These are phyloP conservation scores for Phengaris alcon DNA, from an alignment of 2,888 invertebrate genomes.

Conservation along the genomic window DNA sequence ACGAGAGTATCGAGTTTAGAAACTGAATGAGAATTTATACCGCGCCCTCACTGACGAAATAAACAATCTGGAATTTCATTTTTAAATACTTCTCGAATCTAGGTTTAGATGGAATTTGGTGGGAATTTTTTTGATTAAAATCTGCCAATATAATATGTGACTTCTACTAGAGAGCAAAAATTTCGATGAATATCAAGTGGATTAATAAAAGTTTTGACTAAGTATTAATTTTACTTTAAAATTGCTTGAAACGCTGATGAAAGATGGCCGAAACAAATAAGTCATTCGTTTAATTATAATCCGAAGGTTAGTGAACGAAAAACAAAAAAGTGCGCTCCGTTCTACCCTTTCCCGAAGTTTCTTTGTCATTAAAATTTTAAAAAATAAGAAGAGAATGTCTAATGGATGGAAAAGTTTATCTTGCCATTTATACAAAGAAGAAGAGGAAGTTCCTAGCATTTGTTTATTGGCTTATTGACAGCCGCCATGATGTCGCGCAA, in stretches of 20 bases:
- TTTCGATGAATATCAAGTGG: no score
- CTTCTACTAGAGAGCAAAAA: no score
- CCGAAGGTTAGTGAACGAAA: neutral
- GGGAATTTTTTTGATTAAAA: no score
- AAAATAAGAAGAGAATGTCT: neutral
- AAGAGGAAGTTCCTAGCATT: no score
- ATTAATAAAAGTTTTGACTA: no score
- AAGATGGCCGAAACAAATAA: slow-evolving; percentile 15
- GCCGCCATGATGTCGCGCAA: slow-evolving; percentile 50
- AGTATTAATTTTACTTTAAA: neutral
- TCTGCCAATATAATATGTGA: no score
- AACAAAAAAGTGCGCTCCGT: neutral
- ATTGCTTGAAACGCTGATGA: neutral
- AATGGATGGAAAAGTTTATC: neutral
- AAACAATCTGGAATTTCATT: no score
- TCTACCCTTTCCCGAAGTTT: slow-evolving; percentile 12
- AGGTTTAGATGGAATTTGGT: no score
- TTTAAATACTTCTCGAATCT: no score
- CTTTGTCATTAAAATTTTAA: slow-evolving; percentile 16
- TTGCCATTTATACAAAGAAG: neutral
- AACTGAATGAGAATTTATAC: neutral
- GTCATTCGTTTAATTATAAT: slow-evolving; percentile 6
- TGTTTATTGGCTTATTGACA: neutral
- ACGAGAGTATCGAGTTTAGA: slow-evolving; percentile 17
- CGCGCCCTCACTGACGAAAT: no score